Conservation (phyloP, 1,140 invertebrate species). For the Macrocentrus cingulum region DNA sequence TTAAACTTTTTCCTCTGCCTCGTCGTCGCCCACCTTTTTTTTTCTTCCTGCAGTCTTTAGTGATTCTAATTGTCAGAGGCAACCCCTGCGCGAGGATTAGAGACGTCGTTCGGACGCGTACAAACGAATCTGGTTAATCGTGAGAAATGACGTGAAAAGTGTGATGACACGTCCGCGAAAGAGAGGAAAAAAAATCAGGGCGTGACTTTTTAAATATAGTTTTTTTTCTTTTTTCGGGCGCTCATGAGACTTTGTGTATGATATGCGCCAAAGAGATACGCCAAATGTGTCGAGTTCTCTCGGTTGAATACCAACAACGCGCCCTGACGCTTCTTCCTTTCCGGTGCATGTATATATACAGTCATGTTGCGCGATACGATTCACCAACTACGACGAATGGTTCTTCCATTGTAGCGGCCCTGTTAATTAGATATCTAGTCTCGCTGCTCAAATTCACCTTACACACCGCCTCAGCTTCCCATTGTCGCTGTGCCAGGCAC, state of each 20-base stretch:
- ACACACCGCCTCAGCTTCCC: conserved; percentile 29
- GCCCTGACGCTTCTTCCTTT: conserved; percentile 13
- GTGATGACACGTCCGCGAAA: not conserved
- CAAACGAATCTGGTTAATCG: conserved; percentile 24
- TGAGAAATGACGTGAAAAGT: conserved; percentile 14
- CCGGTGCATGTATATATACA: conserved; percentile 6
- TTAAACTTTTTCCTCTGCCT: conserved; percentile 30
- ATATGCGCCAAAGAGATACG: too few species aligned
- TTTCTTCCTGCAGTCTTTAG: conserved; percentile 43
- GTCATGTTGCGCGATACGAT: conserved; percentile 44
- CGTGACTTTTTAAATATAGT: not conserved
- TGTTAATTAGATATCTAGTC: conserved; percentile 59
- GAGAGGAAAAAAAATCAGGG: not conserved
- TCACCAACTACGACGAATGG: conserved; percentile 51
- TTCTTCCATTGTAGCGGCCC: conserved; percentile 52
- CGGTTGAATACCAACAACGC: conserved; percentile 1
- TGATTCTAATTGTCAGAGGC: conserved; percentile 58
- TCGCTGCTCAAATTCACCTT: conserved; percentile 48
- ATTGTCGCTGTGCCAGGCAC: conserved; percentile 9
- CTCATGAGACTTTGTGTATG: too few species aligned
- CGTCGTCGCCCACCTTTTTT: conserved; percentile 29
- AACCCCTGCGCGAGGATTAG: conserved; percentile 26
- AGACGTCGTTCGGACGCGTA: conserved; percentile 8
- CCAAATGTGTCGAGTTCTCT: not conserved
- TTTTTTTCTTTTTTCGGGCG: too few species aligned